Percentiles rank a stretch among this genome's conserved stretches.
Conservation (phyloP, 2,113 vertebrate genomes). For the Lynx canadensis region DNA sequence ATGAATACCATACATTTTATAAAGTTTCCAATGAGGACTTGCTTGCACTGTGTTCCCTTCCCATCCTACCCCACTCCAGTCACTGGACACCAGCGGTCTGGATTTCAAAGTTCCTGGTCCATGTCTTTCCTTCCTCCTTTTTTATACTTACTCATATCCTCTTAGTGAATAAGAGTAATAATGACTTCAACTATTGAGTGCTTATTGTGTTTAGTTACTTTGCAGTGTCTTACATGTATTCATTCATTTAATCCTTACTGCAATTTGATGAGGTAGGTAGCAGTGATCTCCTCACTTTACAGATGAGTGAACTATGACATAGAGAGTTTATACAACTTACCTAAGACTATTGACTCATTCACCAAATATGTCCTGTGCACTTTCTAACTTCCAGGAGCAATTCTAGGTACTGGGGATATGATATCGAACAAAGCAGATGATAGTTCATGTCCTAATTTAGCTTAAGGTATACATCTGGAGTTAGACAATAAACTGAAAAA, state of each 20-base stretch:
- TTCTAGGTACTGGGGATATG: neutral
- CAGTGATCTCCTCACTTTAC: neutral
- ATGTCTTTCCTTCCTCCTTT: neutral
- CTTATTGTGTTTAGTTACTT: neutral
- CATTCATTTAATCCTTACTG: neutral
- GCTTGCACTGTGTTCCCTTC: neutral
- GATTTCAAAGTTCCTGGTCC: constrained; percentile 4
- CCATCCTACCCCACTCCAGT: neutral
- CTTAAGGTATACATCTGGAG: neutral
- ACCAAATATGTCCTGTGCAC: neutral
- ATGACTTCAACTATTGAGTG: neutral
- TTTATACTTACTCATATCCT: neutral
- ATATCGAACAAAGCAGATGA: neutral
- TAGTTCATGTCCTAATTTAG: neutral
- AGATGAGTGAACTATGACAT: neutral
- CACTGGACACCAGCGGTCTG: neutral
- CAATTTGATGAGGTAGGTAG: neutral
- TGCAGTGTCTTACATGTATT: neutral
- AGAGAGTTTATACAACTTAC: neutral
- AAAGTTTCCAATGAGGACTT: neutral
- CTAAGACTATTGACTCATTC: neutral
- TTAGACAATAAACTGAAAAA: neutral
- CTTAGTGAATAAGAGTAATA: neutral
- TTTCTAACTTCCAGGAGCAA: neutral
- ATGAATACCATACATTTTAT: neutral